Base-by-base conservation (phyloP, 1,140 invertebrate genomes). In the Campodea augens region DNA sequence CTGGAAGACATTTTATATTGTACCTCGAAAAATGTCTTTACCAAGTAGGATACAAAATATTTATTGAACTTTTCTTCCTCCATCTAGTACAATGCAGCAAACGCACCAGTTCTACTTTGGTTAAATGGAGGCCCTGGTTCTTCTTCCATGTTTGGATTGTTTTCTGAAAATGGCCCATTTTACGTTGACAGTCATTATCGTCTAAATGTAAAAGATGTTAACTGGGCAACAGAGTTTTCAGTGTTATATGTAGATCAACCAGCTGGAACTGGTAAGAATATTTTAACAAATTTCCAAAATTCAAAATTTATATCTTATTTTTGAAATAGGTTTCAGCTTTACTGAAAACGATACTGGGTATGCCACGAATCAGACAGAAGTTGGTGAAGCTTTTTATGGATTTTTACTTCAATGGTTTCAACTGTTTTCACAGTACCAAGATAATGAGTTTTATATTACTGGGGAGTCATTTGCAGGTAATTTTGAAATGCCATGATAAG, bases 171-270 rank as follows among this genome's bases (percentile, higher is more conserved):
- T 50, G 69, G 70, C 4, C 69, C 69, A 1, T 61, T 64, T 38
- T 20, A 42, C 22, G 54, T 70, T 13, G 53, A 61, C 39, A 45
- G 56, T 32, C 46, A 65, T 38, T 44, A 52, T 27, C 57, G 61
- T 22, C 53, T 63, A 1, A 15, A 50, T 40, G 55, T 49, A 50
- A 50, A 61, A 43, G 43, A 53, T 19, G 53, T 53, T 25, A 56
- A 65, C 3, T 71, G 69, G 69, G 61, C 61, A 29, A 51, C 52
- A 20, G 62, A 59, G 10, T 67, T 63, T 47, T 63, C 64, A 41
- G 55, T 70, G 51, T 41, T 71, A 13, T 72, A 67, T 56, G 63
- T 72, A 48, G 70, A 72, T 51, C 69, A 68, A 50, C 70, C 70
- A 13, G 68, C 67, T 43, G 63, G 61, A 5, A 55, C 60, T 23